phyloP scores from a whole-genome alignment of 2,113 vertebrate species.

The Zonotrichia leucophrys region DNA sequence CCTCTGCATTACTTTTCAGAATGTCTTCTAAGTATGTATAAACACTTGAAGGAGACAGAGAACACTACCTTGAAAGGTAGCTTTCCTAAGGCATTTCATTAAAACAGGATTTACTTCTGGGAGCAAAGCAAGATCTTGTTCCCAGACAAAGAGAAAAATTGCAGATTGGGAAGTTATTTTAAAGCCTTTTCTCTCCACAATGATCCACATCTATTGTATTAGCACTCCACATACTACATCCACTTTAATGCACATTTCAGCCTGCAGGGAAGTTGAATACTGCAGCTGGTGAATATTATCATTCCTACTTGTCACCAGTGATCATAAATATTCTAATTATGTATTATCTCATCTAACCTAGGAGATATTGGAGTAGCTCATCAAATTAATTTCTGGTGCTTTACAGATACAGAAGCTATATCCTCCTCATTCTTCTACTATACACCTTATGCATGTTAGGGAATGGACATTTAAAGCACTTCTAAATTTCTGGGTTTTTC shows the following conservation, averaged over 20 bases:
- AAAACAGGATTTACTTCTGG: constrained; percentile 17
- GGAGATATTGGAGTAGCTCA: neutral
- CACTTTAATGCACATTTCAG: neutral
- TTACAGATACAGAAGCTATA: neutral
- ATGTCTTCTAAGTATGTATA: neutral
- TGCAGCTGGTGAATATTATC: neutral
- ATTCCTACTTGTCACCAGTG: neutral
- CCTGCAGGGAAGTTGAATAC: neutral
- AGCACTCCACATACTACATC: neutral
- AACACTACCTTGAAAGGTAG: neutral
- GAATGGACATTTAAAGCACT: neutral
- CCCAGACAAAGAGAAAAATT: neutral
- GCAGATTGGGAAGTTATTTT: constrained; percentile 5
- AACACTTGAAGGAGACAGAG: neutral
- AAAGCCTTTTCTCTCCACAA: neutral
- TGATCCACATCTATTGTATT: neutral
- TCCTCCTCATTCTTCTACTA: neutral
- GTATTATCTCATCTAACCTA: neutral
- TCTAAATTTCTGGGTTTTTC: neutral
- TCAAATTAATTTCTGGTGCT: neutral
- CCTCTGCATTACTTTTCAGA: neutral
- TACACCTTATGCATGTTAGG: neutral
- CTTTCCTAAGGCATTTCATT: constrained; percentile 8
- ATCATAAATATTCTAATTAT: constrained; percentile 11
- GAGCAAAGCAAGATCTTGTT: neutral